Evolutionary conservation across 2,888 invertebrate species (phyloP).

Genomic region (Plemyria rubiginata): DNA sequence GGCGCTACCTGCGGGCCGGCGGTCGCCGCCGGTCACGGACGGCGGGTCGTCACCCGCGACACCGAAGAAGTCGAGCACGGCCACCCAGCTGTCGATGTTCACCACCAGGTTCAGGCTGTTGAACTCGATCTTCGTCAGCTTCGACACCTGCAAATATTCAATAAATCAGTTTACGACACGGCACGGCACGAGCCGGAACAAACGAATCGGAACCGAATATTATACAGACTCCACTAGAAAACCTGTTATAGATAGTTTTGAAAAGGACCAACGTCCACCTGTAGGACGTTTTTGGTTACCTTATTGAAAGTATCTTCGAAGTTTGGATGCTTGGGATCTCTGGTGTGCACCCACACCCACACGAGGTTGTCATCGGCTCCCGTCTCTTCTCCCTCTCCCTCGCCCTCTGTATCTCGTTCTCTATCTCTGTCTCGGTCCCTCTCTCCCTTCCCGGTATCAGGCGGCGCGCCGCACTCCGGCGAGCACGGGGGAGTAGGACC

Average conservation of each 20-base stretch:
- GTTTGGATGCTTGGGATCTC: conserved; percentile 87
- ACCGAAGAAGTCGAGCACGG: conserved; percentile 97
- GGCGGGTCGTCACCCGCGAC: conserved; percentile 70
- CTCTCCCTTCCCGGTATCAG: conserved; percentile 17
- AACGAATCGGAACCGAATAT: too few relatives aligned
- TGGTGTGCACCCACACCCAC: conserved; percentile 87
- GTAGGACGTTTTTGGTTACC: conserved; percentile 47
- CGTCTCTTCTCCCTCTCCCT: conserved; percentile 57
- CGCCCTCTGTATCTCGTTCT: conserved; percentile 9
- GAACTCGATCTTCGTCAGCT: conserved; percentile 92
- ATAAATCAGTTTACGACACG: background rate
- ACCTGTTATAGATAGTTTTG: too few relatives aligned
- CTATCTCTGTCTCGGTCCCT: conserved; percentile 6
- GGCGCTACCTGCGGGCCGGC: conserved; percentile 25
- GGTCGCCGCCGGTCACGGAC: conserved; percentile 42
- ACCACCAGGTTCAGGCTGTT: conserved; percentile 95
- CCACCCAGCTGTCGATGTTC: conserved; percentile 97
- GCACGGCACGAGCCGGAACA: too few relatives aligned
- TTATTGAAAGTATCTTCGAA: conserved; percentile 87
- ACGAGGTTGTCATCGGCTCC: conserved; percentile 88
- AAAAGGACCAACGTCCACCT: too few relatives aligned
- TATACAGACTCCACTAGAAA: too few relatives aligned
- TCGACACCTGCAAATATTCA: conserved; percentile 77
- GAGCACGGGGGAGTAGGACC: conserved; percentile 88
- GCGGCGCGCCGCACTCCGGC: conserved; percentile 64